Percentiles rank a stretch among this genome's conserved stretches.
Evolutionary conservation across 2,797 vertebrate species (phyloP).

Genomic region (Calcarius lapponicus): DNA sequence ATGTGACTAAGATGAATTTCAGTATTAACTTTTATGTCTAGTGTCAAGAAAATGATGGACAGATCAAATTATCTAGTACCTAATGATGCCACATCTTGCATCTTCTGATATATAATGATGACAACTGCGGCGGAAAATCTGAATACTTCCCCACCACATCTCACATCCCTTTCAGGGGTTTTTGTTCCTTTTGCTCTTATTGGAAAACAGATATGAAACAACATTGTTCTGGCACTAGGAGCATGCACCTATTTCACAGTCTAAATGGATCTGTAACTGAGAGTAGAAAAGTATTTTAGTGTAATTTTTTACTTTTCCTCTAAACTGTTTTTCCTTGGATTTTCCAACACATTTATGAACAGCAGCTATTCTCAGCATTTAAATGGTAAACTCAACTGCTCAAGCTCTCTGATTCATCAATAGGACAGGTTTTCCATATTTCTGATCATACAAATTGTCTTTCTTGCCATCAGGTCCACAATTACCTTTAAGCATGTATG

Average conservation of each 20-base stretch:
- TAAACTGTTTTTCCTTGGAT: neutral
- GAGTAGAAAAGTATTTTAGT: neutral
- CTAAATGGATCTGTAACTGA: neutral
- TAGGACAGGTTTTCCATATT: neutral
- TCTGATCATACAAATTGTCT: neutral
- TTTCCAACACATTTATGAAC: neutral
- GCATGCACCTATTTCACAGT: neutral
- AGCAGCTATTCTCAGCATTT: neutral
- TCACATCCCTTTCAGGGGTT: neutral
- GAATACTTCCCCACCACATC: neutral
- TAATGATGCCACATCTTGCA: neutral
- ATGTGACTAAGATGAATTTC: neutral
- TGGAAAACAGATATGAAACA: neutral
- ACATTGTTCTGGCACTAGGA: neutral
- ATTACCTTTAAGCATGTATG: neutral
- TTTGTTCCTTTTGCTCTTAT: neutral
- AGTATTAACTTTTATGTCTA: neutral
- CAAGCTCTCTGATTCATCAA: neutral
- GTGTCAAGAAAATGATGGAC: neutral
- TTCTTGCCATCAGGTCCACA: neutral
- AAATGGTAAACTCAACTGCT: neutral
- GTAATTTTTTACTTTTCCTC: neutral
- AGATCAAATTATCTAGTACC: neutral
- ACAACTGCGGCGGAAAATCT: neutral
- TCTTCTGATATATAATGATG: neutral